phyloP scores from a whole-genome alignment of 2,113 vertebrate genomes.

The Anhinga rufa region DNA sequence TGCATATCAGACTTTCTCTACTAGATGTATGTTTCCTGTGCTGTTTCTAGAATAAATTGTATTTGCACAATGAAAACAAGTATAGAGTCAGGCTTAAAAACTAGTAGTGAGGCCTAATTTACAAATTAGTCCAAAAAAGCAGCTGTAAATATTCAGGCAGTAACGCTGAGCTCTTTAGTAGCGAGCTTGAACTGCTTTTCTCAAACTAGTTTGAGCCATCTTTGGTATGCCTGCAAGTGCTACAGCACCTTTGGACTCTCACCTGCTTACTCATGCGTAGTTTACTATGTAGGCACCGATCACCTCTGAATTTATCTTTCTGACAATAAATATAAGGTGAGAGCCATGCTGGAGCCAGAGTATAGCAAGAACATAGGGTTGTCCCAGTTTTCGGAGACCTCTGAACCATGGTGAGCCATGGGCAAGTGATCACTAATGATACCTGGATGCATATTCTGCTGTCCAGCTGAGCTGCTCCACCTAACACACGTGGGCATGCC shows the following conservation, averaged over 20 bases:
- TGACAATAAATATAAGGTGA: not conserved
- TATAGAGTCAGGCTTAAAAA: not conserved
- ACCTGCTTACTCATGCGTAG: not conserved
- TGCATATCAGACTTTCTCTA: not conserved
- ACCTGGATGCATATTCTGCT: not conserved
- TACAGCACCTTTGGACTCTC: constrained; percentile 4
- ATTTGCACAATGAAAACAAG: not conserved
- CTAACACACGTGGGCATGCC: fast-evolving
- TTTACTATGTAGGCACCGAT: not conserved
- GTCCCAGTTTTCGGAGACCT: not conserved
- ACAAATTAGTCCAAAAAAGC: not conserved
- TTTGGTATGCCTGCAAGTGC: not conserved
- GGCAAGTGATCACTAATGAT: fast-evolving
- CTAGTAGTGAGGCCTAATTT: not conserved
- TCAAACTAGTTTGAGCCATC: not conserved
- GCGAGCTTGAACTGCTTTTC: not conserved
- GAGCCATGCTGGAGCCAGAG: not conserved
- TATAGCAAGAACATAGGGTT: not conserved
- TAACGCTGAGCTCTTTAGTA: not conserved
- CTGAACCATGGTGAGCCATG: not conserved
- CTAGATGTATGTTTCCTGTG: not conserved
- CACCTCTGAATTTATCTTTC: not conserved
- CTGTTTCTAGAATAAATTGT: not conserved
- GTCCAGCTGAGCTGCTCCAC: not conserved
- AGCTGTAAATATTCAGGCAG: not conserved